phyloP scores from a whole-genome alignment of 2,113 vertebrate species.

The Myocastor coypus region DNA sequence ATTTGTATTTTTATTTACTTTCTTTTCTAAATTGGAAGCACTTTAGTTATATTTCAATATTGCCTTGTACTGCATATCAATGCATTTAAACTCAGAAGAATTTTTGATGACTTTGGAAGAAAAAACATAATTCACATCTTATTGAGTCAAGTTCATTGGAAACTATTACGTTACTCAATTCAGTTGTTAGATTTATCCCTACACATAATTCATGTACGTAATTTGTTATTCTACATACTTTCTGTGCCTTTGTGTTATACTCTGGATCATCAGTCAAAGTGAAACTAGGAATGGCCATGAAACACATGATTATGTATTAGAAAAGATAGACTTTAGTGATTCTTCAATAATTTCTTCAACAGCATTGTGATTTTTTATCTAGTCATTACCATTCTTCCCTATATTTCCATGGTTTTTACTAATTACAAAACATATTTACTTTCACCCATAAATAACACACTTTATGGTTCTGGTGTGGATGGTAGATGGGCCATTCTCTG shows the following conservation, averaged over 20 bases:
- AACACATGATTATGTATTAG: neutral
- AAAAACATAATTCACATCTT: neutral
- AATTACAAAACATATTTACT: neutral
- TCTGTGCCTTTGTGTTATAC: neutral
- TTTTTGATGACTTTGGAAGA: neutral
- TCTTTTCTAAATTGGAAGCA: neutral
- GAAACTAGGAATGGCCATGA: neutral
- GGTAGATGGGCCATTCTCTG: neutral
- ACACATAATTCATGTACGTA: neutral
- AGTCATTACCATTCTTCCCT: neutral
- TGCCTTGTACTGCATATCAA: neutral
- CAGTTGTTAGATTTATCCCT: neutral
- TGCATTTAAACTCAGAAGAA: neutral
- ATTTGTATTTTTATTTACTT: neutral
- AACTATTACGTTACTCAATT: neutral
- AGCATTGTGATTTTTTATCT: neutral
- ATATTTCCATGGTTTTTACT: neutral
- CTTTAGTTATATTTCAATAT: neutral
- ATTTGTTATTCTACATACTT: neutral
- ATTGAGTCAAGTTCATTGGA: neutral
- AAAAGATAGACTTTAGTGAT: neutral
- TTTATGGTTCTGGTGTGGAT: neutral
- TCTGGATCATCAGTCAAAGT: neutral
- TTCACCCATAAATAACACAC: neutral
- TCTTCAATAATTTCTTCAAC: neutral